A percentile compares a stretch with the other conserved stretches of the same genome.
Evolutionary conservation across 35 echinoderm and acorn worm genomes (phyloP).

Genomic region (Anneissia japonica): DNA sequence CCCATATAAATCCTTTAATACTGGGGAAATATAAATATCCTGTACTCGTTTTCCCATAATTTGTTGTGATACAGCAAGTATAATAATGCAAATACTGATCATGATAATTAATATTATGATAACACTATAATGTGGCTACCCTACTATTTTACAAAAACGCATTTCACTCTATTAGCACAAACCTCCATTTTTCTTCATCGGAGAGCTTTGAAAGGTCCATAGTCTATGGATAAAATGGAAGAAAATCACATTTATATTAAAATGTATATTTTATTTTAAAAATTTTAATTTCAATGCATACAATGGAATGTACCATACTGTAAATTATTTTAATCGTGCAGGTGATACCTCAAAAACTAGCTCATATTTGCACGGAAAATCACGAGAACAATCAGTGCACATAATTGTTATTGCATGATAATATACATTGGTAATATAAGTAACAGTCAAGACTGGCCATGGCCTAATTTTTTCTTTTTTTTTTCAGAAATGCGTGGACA

Average conservation of each 20-base stretch:
- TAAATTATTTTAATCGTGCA: too few relatives aligned
- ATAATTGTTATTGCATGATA: too few relatives aligned
- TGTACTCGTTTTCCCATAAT: not conserved
- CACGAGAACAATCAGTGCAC: too few relatives aligned
- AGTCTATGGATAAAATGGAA: conserved; percentile 52
- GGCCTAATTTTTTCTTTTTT: too few relatives aligned
- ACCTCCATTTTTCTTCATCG: conserved; percentile 86
- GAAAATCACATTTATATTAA: not conserved
- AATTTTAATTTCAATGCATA: too few relatives aligned
- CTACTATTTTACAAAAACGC: not conserved
- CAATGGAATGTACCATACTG: too few relatives aligned
- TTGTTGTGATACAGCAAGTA: not conserved
- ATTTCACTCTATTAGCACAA: not conserved
- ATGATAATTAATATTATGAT: not conserved
- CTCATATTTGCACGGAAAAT: too few relatives aligned
- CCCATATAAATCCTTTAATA: not conserved
- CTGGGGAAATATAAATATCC: not conserved
- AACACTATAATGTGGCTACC: not conserved
- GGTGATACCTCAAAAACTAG: too few relatives aligned
- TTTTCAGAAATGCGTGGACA: too few relatives aligned
- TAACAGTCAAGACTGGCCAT: too few relatives aligned
- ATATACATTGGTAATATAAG: too few relatives aligned
- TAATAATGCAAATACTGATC: not conserved
- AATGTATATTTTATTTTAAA: not conserved
- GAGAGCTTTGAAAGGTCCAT: conserved; percentile 82